Conservation (phyloP, 2,113 vertebrate genomes). For the Chlamydotis undulata region DNA sequence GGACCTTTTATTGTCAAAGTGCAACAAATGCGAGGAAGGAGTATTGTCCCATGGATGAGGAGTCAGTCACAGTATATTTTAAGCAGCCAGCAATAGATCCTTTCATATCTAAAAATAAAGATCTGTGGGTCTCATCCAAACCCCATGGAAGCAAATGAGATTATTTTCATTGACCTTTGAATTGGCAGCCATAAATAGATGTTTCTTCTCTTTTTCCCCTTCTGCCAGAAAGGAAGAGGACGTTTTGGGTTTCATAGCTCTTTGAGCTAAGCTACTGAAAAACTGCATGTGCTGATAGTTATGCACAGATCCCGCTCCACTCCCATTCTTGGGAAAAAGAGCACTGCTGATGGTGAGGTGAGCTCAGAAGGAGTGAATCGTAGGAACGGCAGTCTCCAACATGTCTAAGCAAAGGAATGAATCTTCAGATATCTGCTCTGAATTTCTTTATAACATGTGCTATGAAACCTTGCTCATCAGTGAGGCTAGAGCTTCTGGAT, state of each 20-base stretch:
- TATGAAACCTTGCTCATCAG: background rate
- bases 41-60: background rate
- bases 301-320: background rate
- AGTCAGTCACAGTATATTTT: conserved; percentile 2
- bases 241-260: background rate
- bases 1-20: conserved; percentile 21
- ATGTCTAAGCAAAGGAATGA: background rate
- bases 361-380: background rate
- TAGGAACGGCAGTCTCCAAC: background rate
- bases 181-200: background rate
- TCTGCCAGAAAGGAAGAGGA: background rate
- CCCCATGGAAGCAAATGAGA: background rate
- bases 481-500: background rate
- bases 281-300: background rate
- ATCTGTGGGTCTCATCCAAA: background rate
- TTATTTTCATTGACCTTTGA: conserved; percentile 57
- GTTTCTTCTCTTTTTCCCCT: background rate
- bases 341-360: background rate
- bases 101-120: conserved; percentile 72
- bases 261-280: background rate
- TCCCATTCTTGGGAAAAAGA: background rate
- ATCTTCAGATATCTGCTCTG: background rate
- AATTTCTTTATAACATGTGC: background rate
- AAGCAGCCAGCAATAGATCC: conserved; percentile 41
- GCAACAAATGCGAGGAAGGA: background rate